phyloP scores from a whole-genome alignment of 2,797 vertebrate genomes.

The Squalus acanthias region DNA sequence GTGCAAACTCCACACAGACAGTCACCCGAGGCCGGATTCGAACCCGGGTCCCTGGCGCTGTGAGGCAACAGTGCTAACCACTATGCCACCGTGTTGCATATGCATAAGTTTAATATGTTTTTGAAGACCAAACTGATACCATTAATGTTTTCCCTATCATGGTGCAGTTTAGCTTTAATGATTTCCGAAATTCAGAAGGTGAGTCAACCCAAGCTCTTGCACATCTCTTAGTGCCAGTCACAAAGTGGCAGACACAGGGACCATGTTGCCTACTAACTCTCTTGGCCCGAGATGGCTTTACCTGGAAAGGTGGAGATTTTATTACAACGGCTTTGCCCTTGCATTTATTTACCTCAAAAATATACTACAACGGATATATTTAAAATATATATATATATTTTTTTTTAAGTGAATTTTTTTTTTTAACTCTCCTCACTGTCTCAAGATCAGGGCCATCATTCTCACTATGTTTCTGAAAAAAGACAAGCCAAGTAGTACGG shows the following conservation, averaged over 20 bases:
- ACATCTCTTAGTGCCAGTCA: not conserved
- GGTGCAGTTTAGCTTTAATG: not conserved
- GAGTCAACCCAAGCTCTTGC: not conserved
- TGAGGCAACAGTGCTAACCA: too few species aligned
- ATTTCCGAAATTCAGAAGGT: not conserved
- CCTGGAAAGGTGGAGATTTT: not conserved
- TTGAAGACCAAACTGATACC: not conserved
- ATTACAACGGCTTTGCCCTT: not conserved
- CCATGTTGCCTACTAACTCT: not conserved
- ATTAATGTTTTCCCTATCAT: not conserved
- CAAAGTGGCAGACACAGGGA: not conserved
- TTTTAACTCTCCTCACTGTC: not conserved
- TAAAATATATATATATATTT: not conserved
- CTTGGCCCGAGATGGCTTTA: not conserved
- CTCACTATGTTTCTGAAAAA: not conserved
- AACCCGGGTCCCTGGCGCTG: too few species aligned
- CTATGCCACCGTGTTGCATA: too few species aligned
- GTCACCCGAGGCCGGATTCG: too few species aligned
- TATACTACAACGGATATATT: not conserved
- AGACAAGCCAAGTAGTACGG: not conserved
- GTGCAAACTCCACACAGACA: too few species aligned
- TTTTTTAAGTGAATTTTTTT: not conserved
- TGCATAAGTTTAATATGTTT: too few species aligned
- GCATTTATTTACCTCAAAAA: not conserved
- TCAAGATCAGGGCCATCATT: not conserved